Evolutionary conservation across 2,888 invertebrate genomes (phyloP), one percentile per base, ranked within the genome.

Genomic region (Cephus nigrinus): DNA sequence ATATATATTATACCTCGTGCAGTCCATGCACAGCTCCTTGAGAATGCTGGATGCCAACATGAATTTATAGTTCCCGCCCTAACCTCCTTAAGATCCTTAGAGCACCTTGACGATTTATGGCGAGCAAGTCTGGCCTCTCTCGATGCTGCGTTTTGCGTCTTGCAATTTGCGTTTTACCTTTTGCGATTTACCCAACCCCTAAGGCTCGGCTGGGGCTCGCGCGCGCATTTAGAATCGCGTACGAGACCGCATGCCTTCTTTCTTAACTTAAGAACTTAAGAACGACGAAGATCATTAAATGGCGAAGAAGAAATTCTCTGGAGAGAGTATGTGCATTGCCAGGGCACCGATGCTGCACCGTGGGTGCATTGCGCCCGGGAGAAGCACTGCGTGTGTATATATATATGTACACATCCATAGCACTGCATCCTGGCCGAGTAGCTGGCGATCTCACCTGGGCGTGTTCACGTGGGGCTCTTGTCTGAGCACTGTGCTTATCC

Each of bases 401-500:
- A 2, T 23, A 9, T 33, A 30, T 23, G 5, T 11, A 15, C 30
- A 30, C 23, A 71, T 23, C 71, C 71, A 33, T 32, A 31, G 32
- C 15, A 32, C 23, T 23, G 71, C 33, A 71, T 71, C 33, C 33
- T 32, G 31, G 31, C 31, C 71, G 71, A 71, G 71, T 31, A 33
- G 74, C 34, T 34, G 35, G 36, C 74, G 33, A 30, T n/a, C 15
- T 15, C 55, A 55, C 55, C 55, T 55, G 55, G 55, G 55, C 55
- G 55, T 55, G 55, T 55, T 55, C 55, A 55, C 55, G 55, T 55
- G 23, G 55, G 71, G 33, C 23, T 34, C 71, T 71, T 34, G 68
- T 40, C 31, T 34, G 71, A 32, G 30, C 31, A 32, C 71, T 33
- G 76, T 30, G 76, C 71, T 71, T 32, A 33, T 71, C 71, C 69